These are phyloP conservation scores for Sternarchorhynchus goeldii DNA, from an alignment of 2,797 vertebrate species.

Conservation along the genomic window DNA sequence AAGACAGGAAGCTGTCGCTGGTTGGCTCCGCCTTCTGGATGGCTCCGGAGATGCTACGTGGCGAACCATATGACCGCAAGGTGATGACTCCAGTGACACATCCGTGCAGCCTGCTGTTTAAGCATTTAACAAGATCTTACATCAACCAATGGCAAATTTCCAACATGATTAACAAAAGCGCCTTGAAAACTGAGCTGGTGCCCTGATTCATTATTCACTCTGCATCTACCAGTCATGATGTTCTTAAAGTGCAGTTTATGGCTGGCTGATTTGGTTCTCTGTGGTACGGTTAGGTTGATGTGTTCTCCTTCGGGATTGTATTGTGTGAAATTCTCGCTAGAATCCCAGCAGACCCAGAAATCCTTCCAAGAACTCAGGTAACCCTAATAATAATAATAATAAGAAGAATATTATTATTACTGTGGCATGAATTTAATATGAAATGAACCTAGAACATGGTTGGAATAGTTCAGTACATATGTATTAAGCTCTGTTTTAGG, in stretches of 20 bases:
- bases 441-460: no score
- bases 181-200: neutral
- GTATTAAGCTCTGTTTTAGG: no score
- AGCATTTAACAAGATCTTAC: neutral
- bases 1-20: constrained; percentile 84
- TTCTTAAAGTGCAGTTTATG: constrained; percentile 4
- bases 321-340: constrained; percentile 87
- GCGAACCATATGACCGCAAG: constrained; percentile 87
- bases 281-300: constrained; percentile 78
- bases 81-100: constrained; percentile 60
- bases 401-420: no score
- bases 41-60: constrained; percentile 88
- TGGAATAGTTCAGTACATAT: no score
- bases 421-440: no score
- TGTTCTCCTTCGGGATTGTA: constrained; percentile 91
- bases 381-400: neutral
- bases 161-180: neutral
- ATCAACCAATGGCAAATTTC: neutral
- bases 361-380: constrained; percentile 86
- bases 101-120: neutral
- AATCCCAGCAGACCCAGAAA: constrained; percentile 86
- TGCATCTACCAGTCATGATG: neutral
- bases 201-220: neutral
- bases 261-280: constrained; percentile 28
- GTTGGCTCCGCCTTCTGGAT: constrained; percentile 92